Base-by-base conservation (phyloP, 1,140 invertebrate genomes). In the Drosophila virilis region DNA sequence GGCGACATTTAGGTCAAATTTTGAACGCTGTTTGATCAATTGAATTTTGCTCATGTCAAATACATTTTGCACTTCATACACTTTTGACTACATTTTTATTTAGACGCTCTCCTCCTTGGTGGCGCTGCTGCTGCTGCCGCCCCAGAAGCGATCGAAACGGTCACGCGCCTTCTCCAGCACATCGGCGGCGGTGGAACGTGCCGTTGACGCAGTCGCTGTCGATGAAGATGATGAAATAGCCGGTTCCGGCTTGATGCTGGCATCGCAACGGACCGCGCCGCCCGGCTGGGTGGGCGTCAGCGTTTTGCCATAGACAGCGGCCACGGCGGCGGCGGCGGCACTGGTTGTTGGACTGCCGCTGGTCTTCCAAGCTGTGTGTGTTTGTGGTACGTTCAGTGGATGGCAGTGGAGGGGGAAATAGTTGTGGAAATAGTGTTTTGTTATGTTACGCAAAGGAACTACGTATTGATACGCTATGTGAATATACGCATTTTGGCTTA, bases 121-220 rank as follows among this genome's bases (percentile, higher is more conserved):
- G 66, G 69, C 78, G 59, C 46, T 80, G 71, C 35, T 70, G 58
- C 96, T 80, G 72, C 68, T 72, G 73, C 51, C 71, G 57, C 96
- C 96, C 97, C 97, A 98, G 92, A 97, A 97, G 81, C 97, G 95
- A 93, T 97, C 96, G 82, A 97, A 97, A 66, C 96, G 95, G 91
- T 95, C 96, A 65, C 96, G 95, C 71, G 97, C 96, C 80, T 96
- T 95, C 86, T 97, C 96, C 28, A 97, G 93, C 28, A 97, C 96
- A 79, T 97, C 96, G 17, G 95, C 95, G 6, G 96, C 96, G 77
- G 95, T 77, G 86, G 93, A 92, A 92, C 94, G 89, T 37, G 83
- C 93, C 54, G 65, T 93, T 91, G 85, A 77, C 83, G 70, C 93
- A 92, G 65, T 91, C 70, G 80, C 90, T 43, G 77, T 89, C 50